phyloP scores from a whole-genome alignment of 2,113 vertebrate genomes.

The Coturnix japonica region DNA sequence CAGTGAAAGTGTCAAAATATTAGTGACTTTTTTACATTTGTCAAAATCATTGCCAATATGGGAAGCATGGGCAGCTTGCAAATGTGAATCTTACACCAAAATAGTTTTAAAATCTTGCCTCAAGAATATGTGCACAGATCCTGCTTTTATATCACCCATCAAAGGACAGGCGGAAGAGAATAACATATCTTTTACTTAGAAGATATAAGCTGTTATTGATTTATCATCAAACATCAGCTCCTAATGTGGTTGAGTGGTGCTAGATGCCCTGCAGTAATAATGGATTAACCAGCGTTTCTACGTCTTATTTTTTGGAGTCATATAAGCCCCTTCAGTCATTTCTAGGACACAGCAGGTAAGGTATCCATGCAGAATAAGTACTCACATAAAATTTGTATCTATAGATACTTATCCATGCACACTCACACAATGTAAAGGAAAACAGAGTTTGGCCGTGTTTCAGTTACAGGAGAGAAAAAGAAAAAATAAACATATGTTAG shows the following conservation, averaged over 20 bases:
- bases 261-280: slow-evolving; percentile 73
- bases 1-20: slow-evolving; percentile 88
- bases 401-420: neutral
- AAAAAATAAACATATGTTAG: slow-evolving; percentile 82
- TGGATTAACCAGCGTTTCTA: slow-evolving; percentile 57
- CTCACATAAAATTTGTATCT: slow-evolving; percentile 28
- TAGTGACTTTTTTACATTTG: slow-evolving; percentile 89
- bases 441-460: slow-evolving; percentile 71
- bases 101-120: slow-evolving; percentile 74
- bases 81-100: slow-evolving; percentile 78
- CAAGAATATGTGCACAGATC: slow-evolving; percentile 52
- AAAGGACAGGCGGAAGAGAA: neutral
- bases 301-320: slow-evolving; percentile 49
- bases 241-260: slow-evolving; percentile 72
- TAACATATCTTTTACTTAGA: slow-evolving; percentile 78
- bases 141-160: slow-evolving; percentile 70
- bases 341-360: slow-evolving; percentile 59
- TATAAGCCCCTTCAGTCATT: slow-evolving; percentile 63
- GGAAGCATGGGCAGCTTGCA: slow-evolving; percentile 84
- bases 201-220: slow-evolving; percentile 76
- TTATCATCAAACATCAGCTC: slow-evolving; percentile 73
- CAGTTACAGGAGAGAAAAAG: slow-evolving; percentile 67
- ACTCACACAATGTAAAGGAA: slow-evolving; percentile 49
- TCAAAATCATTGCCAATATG: slow-evolving; percentile 85
- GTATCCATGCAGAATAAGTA: slow-evolving; percentile 61